phyloP scores from a whole-genome alignment of 2,888 invertebrate species.

The Clunio marinus region DNA sequence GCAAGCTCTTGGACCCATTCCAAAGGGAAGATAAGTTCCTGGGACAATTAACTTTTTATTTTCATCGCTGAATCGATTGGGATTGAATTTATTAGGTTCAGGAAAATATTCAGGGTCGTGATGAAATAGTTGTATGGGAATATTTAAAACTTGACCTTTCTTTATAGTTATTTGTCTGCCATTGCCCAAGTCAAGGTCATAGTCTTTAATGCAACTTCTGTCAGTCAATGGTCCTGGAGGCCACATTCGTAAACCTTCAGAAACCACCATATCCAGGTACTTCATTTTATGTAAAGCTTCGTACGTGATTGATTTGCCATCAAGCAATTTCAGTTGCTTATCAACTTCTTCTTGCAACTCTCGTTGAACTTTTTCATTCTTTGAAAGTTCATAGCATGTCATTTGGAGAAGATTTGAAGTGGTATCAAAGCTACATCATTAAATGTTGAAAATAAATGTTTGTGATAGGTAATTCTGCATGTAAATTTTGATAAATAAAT shows the following conservation, averaged over 20 bases:
- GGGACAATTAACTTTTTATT: background rate
- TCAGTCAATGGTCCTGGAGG: background rate
- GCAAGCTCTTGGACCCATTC: background rate
- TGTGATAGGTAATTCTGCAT: too few species aligned
- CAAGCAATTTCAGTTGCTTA: background rate
- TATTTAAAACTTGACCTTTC: background rate
- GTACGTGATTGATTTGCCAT: constrained; percentile 1
- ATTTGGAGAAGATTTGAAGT: background rate
- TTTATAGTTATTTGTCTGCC: background rate
- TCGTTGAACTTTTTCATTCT: background rate
- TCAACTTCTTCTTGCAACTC: constrained; percentile 8
- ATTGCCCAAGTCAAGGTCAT: background rate
- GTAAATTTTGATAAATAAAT: too few species aligned
- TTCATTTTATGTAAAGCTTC: constrained; percentile 7
- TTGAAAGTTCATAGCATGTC: background rate
- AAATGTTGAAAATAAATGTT: too few species aligned
- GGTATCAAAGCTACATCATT: too few species aligned
- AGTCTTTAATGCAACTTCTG: background rate
- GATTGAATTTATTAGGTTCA: background rate
- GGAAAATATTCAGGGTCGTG: background rate
- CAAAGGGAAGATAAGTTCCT: constrained; percentile 2
- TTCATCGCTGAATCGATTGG: constrained; percentile 15
- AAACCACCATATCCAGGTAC: background rate
- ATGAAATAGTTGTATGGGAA: background rate
- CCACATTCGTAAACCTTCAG: background rate